phyloP scores from a whole-genome alignment of 2,113 vertebrate genomes.

The Chionis minor region DNA sequence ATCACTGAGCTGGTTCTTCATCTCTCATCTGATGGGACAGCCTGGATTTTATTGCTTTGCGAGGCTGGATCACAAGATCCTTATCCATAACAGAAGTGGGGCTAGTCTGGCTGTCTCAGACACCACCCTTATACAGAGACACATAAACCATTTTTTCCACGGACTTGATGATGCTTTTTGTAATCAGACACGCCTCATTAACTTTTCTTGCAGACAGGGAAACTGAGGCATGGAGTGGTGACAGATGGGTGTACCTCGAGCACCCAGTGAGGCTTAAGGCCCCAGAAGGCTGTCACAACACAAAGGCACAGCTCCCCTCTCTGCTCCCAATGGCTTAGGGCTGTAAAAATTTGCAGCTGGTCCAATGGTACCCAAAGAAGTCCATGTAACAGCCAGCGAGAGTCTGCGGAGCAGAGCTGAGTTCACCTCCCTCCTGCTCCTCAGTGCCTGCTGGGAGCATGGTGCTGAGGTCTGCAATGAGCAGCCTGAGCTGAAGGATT shows the following conservation, averaged over 20 bases:
- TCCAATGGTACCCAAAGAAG: background rate
- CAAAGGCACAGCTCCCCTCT: background rate
- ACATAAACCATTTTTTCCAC: background rate
- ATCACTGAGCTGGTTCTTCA: background rate
- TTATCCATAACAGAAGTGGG: background rate
- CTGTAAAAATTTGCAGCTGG: background rate
- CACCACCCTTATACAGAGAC: background rate
- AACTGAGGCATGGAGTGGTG: background rate
- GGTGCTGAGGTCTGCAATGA: background rate
- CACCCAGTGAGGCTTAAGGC: too few relatives aligned
- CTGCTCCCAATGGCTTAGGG: background rate
- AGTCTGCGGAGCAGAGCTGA: background rate
- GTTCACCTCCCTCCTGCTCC: background rate
- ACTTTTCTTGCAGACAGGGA: background rate
- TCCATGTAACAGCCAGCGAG: background rate
- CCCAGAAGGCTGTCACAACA: background rate
- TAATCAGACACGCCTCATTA: background rate
- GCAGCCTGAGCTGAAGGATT: background rate
- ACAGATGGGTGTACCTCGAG: background rate
- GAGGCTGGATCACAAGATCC: background rate
- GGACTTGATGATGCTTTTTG: background rate
- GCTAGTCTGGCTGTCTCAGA: background rate
- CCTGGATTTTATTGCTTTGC: background rate
- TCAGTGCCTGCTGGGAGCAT: rapidly evolving
- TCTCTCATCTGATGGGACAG: background rate